Conservation (phyloP, 2,888 invertebrate species). For the Philhelius pedissequus region DNA sequence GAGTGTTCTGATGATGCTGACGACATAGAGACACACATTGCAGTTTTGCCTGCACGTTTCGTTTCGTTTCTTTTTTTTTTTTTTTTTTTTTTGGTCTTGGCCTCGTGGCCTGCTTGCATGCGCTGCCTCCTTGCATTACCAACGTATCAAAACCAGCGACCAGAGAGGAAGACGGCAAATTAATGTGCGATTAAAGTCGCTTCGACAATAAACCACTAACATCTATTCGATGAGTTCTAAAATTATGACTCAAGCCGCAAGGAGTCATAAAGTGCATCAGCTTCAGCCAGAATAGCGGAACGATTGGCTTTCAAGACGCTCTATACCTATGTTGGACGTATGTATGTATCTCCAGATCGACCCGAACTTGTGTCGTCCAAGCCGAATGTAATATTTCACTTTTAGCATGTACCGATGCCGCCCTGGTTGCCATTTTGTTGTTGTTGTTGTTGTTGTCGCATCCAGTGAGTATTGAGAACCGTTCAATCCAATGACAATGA, state of each 20-base stretch:
- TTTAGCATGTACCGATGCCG: conserved; percentile 42
- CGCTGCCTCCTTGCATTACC: neutral
- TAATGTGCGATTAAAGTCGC: conserved; percentile 61
- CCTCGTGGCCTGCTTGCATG: conserved; percentile 53
- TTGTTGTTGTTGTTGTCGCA: neutral
- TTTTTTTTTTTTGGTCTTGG: no score
- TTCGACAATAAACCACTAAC: conserved; percentile 66
- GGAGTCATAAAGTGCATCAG: conserved; percentile 60
- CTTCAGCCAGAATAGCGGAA: conserved; percentile 41
- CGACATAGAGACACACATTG: conserved; percentile 60
- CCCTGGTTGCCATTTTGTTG: neutral
- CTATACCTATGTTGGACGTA: neutral
- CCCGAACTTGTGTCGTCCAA: conserved; percentile 38
- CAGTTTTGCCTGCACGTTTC: conserved; percentile 38
- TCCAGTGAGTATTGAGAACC: conserved; percentile 28
- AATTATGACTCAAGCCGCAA: conserved; percentile 59
- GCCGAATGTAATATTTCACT: conserved; percentile 63
- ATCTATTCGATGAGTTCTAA: conserved; percentile 61
- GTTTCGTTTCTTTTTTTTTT: no score
- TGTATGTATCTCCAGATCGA: neutral
- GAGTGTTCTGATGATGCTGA: conserved; percentile 13
- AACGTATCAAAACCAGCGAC: neutral
- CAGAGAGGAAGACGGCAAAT: conserved; percentile 36
- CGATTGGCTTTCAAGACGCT: neutral
- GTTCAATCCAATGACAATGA: conserved; percentile 63